These are phyloP conservation scores for Xestia ashworthii DNA, from an alignment of 2,888 invertebrate species.

Conservation along the genomic window DNA sequence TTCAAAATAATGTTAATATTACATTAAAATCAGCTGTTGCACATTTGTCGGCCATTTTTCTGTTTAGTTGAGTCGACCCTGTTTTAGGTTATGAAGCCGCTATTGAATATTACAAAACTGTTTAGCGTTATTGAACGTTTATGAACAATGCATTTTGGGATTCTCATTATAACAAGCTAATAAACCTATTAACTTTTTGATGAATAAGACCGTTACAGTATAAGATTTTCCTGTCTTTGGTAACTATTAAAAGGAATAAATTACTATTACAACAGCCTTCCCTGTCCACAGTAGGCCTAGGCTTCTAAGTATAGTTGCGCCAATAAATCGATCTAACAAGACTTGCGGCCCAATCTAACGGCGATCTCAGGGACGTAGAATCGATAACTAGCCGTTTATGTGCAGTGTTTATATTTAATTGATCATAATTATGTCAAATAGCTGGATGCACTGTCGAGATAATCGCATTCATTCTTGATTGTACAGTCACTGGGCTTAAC, in stretches of 20 bases:
- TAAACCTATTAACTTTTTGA: no score
- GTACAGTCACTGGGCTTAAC: not conserved
- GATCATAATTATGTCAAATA: slow-evolving; percentile 29
- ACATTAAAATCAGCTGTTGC: no score
- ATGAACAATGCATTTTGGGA: no score
- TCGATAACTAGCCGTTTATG: slow-evolving; percentile 14
- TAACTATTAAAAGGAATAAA: not conserved
- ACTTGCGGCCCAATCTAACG: slow-evolving; percentile 29
- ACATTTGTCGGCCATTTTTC: no score
- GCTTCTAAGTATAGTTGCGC: not conserved
- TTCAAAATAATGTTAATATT: no score
- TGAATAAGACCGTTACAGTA: not conserved
- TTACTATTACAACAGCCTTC: no score
- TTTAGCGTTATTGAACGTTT: no score
- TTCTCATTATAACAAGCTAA: no score
- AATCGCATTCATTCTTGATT: not conserved
- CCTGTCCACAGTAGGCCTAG: not conserved
- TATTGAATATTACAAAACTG: no score
- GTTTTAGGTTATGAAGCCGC: no score
- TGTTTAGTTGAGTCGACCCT: no score
- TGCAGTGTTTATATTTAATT: slow-evolving; percentile 17
- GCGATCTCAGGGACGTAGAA: not conserved
- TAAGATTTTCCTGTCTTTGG: not conserved
- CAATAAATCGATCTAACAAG: not conserved
- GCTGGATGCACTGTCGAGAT: slow-evolving; percentile 11